phyloP scores from a whole-genome alignment of 2,888 invertebrate species.

The Caenorhabditis drosophilae region DNA sequence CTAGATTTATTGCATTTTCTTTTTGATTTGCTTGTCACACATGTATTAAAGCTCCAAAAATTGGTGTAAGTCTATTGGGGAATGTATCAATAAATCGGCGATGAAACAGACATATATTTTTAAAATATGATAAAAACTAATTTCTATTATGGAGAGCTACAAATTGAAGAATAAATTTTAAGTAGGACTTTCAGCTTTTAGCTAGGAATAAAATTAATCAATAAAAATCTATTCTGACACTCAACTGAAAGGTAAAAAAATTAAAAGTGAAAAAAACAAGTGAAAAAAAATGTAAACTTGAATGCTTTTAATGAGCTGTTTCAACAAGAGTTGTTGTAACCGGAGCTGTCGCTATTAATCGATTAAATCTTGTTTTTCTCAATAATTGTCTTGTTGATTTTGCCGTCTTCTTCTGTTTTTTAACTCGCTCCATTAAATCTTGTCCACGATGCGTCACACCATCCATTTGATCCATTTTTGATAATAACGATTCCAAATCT shows the following conservation, averaged over 20 bases:
- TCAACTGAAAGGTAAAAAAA: no score
- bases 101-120: no score
- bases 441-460: conserved; percentile 67
- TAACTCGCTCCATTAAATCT: conserved; percentile 66
- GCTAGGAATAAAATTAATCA: neutral
- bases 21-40: no score
- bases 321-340: conserved; percentile 32
- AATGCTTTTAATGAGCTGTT: conserved; percentile 20
- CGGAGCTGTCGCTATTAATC: conserved; percentile 33
- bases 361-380: conserved; percentile 56
- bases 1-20: no score
- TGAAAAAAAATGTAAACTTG: neutral
- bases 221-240: neutral
- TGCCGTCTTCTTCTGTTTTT: conserved; percentile 67
- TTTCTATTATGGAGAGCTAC: no score
- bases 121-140: no score
- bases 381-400: conserved; percentile 63
- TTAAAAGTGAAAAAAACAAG: neutral
- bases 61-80: no score
- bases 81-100: no score
- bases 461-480: conserved; percentile 66
- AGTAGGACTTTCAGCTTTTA: no score
- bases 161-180: no score
- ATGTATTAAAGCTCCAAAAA: no score
- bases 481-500: conserved; percentile 60